Conservation (phyloP, 23 tunicate genomes). For the Oikopleura dioica region DNA sequence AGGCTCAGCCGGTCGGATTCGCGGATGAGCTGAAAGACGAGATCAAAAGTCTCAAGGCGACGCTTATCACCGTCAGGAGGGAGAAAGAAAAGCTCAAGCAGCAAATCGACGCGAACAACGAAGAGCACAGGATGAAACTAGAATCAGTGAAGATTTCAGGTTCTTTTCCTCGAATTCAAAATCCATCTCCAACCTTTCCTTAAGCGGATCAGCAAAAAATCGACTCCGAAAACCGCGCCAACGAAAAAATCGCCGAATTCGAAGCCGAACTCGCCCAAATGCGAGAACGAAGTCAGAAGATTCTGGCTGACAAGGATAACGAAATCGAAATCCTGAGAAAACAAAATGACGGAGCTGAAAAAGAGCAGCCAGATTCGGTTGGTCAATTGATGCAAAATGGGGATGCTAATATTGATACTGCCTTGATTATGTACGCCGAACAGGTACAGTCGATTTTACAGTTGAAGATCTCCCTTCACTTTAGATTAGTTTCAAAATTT, state of each 20-base stretch:
- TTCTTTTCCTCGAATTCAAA: too few relatives aligned
- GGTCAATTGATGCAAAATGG: not conserved
- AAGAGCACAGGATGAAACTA: not conserved
- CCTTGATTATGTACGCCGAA: not conserved
- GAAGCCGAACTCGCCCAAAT: not conserved
- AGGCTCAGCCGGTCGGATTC: not conserved
- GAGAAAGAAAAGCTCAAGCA: not conserved
- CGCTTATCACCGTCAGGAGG: not conserved
- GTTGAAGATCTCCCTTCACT: too few relatives aligned
- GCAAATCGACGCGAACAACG: not conserved
- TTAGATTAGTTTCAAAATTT: too few relatives aligned
- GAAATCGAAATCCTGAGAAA: not conserved
- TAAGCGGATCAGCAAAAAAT: not conserved
- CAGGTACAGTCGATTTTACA: not conserved
- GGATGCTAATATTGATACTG: not conserved
- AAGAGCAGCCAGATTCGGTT: not conserved
- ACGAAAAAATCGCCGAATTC: not conserved
- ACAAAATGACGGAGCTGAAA: not conserved
- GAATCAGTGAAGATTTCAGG: not conserved
- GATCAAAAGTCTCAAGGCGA: not conserved
- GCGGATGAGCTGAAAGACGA: not conserved
- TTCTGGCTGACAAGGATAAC: not conserved
- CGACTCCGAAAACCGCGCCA: not conserved
- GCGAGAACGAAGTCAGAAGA: not conserved
- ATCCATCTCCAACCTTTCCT: not conserved